These are phyloP conservation scores for Baronia brevicornis DNA, from an alignment of 2,888 invertebrate genomes.

Conservation along the genomic window DNA sequence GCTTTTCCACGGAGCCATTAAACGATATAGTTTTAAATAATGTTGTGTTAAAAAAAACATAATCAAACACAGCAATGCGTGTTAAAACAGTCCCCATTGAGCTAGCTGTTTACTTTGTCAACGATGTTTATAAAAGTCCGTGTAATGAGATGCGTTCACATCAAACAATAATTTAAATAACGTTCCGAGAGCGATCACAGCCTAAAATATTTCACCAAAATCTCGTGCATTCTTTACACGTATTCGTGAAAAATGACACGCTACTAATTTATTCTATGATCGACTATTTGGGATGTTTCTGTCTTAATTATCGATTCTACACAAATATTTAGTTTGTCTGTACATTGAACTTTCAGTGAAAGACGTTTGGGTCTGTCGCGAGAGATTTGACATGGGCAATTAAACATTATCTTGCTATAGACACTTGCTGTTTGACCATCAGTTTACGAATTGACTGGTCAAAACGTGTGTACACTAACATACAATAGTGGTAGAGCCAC, in stretches of 20 bases:
- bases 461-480: too few relatives aligned
- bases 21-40: too few relatives aligned
- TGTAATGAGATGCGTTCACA: constrained; percentile 31
- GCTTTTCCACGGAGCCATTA: too few relatives aligned
- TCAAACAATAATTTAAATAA: constrained; percentile 50
- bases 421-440: constrained; percentile 10
- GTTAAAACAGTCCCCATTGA: too few relatives aligned
- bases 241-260: constrained; percentile 56
- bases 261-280: constrained; percentile 64
- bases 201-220: constrained; percentile 41
- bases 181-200: constrained; percentile 15
- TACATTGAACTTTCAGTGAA: constrained; percentile 38
- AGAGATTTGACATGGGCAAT: constrained; percentile 12
- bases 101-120: constrained; percentile 13
- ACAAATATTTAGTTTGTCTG: constrained; percentile 52
- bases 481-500: too few relatives aligned
- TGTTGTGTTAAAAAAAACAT: too few relatives aligned
- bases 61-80: too few relatives aligned
- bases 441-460: too few relatives aligned
- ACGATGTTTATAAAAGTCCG: constrained; percentile 25
- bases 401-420: constrained; percentile 8
- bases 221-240: constrained; percentile 56
- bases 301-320: constrained; percentile 56
- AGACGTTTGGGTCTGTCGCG: constrained; percentile 34
- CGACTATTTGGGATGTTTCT: constrained; percentile 42